Percentiles rank a stretch among this genome's conserved stretches.
These are phyloP conservation scores for Solea senegalensis DNA, from an alignment of 2,113 vertebrate genomes.

Conservation along the genomic window DNA sequence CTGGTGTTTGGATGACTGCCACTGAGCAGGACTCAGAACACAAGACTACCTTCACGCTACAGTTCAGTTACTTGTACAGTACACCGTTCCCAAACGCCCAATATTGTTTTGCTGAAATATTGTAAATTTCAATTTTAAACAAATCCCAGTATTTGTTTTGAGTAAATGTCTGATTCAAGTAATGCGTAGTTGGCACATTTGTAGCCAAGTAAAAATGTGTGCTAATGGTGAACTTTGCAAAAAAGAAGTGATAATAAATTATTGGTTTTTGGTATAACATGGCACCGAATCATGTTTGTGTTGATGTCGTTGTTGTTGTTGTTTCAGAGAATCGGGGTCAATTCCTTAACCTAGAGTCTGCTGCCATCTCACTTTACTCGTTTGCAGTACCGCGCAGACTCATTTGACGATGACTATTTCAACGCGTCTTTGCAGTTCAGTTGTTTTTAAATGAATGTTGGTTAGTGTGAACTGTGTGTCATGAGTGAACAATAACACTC, in stretches of 20 bases:
- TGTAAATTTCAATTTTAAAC: constrained; percentile 88
- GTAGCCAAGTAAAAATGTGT: constrained; percentile 90
- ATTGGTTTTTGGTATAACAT: constrained; percentile 82
- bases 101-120: constrained; percentile 75
- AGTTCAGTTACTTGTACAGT: constrained; percentile 64
- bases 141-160: constrained; percentile 86
- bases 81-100: constrained; percentile 71
- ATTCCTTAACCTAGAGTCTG: too few species aligned
- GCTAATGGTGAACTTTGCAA: constrained; percentile 88
- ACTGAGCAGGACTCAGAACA: constrained; percentile 78
- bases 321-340: too few species aligned
- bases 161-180: constrained; percentile 89
- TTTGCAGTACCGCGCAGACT: too few species aligned
- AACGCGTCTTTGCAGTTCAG: too few species aligned
- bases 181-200: constrained; percentile 88
- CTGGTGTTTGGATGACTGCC: constrained; percentile 64
- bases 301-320: neutral
- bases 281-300: constrained; percentile 22
- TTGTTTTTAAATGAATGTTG: neutral
- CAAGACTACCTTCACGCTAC: constrained; percentile 40
- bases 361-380: too few species aligned
- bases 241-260: constrained; percentile 91
- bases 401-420: too few species aligned
- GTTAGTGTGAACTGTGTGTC: constrained; percentile 14
- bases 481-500: constrained; percentile 18